Percentiles rank a stretch among this genome's conserved stretches.
These are phyloP conservation scores for Caloenas nicobarica DNA, from an alignment of 2,113 vertebrate species.

Conservation along the genomic window DNA sequence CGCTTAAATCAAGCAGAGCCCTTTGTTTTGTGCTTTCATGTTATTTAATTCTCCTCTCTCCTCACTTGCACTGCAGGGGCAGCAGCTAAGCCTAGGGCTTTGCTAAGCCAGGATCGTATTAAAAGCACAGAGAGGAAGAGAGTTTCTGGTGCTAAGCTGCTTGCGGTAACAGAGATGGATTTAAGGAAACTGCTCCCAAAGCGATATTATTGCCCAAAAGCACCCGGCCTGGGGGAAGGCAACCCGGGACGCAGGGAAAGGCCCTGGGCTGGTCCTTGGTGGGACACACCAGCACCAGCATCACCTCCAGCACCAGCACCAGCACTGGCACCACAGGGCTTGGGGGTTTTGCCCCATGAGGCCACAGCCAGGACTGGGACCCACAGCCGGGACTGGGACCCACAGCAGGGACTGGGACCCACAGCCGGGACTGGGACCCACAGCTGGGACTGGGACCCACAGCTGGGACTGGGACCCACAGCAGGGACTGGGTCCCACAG, in stretches of 20 bases:
- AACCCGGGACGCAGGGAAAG: background rate
- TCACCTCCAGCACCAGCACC: no score
- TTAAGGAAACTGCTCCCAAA: conserved; percentile 51
- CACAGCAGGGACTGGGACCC: no score
- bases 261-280: accelerated
- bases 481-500: no score
- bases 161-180: conserved; percentile 62
- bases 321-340: background rate
- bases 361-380: no score
- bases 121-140: conserved; percentile 59
- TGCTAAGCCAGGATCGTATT: conserved; percentile 51
- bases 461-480: background rate
- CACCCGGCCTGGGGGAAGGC: background rate
- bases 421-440: no score
- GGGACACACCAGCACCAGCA: background rate
- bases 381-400: no score
- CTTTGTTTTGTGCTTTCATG: conserved; percentile 52
- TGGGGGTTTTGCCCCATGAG: accelerated
- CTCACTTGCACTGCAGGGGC: conserved; percentile 66
- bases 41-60: conserved; percentile 49
- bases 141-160: conserved; percentile 64
- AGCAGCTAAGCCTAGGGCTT: conserved; percentile 37
- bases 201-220: conserved; percentile 23
- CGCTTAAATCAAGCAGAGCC: conserved; percentile 4
- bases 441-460: no score